Evolutionary conservation across 2,797 vertebrate genomes (phyloP).

Genomic region (Eulemur rubriventer): DNA sequence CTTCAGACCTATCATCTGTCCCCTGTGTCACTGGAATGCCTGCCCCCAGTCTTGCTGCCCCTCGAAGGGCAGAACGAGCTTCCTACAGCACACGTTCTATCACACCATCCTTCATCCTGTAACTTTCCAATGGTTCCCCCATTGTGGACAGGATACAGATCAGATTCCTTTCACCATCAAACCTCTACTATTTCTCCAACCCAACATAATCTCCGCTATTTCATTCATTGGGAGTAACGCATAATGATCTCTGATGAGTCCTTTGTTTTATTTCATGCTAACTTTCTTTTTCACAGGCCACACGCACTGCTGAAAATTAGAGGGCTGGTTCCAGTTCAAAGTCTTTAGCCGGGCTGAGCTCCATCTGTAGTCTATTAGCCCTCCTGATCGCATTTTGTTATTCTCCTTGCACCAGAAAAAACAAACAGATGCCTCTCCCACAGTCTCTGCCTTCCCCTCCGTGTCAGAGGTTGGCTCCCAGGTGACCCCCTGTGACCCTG

Average conservation of each 20-base stretch:
- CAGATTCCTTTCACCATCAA: neutral
- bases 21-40: neutral
- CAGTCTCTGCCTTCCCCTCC: constrained; percentile 24
- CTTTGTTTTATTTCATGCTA: constrained; percentile 23
- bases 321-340: constrained; percentile 69
- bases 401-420: constrained; percentile 60
- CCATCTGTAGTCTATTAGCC: constrained; percentile 67
- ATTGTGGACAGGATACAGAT: neutral
- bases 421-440: constrained; percentile 72
- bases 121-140: neutral
- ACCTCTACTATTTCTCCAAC: neutral
- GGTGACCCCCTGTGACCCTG: constrained; percentile 28
- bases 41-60: neutral
- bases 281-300: constrained; percentile 47
- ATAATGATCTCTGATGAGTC: constrained; percentile 27
- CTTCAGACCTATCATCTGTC: neutral
- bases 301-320: constrained; percentile 59
- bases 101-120: too few relatives aligned
- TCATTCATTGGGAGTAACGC: neutral
- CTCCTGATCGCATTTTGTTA: constrained; percentile 52
- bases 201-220: neutral
- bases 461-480: constrained; percentile 51
- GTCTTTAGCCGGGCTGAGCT: neutral
- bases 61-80: neutral
- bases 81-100: neutral